Conservation (phyloP, 1,140 invertebrate species). For the Subanguina moxae region DNA sequence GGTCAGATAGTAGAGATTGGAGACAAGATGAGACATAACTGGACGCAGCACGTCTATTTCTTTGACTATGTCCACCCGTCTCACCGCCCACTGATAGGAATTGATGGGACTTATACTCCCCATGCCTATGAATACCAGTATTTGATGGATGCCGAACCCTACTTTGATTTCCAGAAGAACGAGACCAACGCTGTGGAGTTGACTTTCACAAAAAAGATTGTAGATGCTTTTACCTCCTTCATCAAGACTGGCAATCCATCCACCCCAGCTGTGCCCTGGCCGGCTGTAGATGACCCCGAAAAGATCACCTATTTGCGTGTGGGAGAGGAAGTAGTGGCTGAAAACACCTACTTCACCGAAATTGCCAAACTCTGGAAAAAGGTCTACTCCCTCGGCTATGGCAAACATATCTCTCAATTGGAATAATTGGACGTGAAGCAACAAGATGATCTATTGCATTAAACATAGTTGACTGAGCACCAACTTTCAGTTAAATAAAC, state of each 20-base stretch:
- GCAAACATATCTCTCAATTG: too few relatives aligned
- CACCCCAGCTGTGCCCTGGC: not conserved
- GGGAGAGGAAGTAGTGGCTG: not conserved
- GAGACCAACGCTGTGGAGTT: not conserved
- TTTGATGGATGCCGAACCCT: not conserved
- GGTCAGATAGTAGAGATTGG: not conserved
- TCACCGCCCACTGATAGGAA: not conserved
- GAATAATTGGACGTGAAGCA: too few relatives aligned
- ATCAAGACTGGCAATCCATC: not conserved
- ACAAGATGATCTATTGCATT: too few relatives aligned
- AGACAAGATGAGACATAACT: not conserved
- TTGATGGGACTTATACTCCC: not conserved
- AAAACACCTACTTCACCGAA: not conserved
- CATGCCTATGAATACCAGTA: conserved; percentile 6
- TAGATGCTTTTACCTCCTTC: not conserved
- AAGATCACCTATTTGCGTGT: not conserved
- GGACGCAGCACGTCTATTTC: not conserved
- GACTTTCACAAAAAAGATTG: not conserved
- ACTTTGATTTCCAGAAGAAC: not conserved
- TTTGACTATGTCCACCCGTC: not conserved
- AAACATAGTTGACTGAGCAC: too few relatives aligned
- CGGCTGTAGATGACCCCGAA: not conserved
- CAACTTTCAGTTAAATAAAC: too few relatives aligned
- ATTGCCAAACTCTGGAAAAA: not conserved
- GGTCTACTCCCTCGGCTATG: too few relatives aligned